Evolutionary conservation across 2,797 vertebrate genomes (phyloP).

Genomic region (Eremophila alpestris): DNA sequence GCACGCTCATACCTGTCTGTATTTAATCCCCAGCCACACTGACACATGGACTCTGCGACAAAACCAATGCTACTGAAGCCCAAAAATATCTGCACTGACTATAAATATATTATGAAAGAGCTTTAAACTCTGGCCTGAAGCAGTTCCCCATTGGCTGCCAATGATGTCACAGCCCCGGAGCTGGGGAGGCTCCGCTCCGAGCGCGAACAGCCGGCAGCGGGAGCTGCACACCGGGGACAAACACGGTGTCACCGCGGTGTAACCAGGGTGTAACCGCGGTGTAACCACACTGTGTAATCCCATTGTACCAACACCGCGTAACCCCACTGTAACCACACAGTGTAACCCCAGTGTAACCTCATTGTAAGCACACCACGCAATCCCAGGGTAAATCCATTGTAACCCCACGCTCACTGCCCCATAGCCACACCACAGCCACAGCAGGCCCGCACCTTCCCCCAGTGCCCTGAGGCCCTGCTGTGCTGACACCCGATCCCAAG

Average conservation of each 20-base stretch:
- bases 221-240: background rate
- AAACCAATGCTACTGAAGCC: background rate
- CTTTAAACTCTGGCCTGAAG: background rate
- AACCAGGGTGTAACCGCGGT: rapidly evolving
- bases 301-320: background rate
- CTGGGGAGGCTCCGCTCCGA: background rate
- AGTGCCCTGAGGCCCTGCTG: background rate
- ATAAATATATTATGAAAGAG: conserved; percentile 47
- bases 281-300: too few species aligned
- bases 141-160: background rate
- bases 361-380: too few species aligned
- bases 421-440: rapidly evolving
- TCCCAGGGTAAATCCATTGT: background rate
- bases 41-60: background rate
- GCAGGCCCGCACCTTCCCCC: rapidly evolving
- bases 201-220: background rate
- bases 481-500: background rate
- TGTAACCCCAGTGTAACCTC: too few species aligned
- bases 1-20: background rate
- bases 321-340: rapidly evolving
- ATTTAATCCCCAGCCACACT: background rate
- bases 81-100: conserved; percentile 50
- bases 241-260: background rate
- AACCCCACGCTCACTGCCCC: background rate
- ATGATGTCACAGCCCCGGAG: conserved; percentile 13